Conservation (phyloP, 2,888 invertebrate genomes). For the Callimorpha dominula region DNA sequence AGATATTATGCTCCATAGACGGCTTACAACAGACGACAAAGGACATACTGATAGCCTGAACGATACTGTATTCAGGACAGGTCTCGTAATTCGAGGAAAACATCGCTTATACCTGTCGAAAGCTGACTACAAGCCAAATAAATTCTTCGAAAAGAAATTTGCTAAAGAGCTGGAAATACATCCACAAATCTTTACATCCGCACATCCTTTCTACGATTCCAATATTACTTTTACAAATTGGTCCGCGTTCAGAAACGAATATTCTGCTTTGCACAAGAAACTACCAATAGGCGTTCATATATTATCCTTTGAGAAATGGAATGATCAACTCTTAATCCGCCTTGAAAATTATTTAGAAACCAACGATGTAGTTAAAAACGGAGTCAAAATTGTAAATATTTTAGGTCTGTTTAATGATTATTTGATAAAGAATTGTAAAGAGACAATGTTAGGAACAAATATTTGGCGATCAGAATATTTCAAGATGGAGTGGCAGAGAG, state of each 20-base stretch:
- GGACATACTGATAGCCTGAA: conserved; percentile 52
- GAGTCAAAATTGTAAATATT: conserved; percentile 84
- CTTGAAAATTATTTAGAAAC: conserved; percentile 92
- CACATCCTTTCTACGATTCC: conserved; percentile 24
- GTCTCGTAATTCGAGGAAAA: conserved; percentile 61
- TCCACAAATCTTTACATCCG: conserved; percentile 57
- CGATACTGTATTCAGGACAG: conserved; percentile 59
- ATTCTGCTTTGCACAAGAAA: conserved; percentile 79
- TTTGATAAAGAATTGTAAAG: conserved; percentile 81
- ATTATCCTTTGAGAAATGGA: conserved; percentile 92
- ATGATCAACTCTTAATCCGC: conserved; percentile 88
- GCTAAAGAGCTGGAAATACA: conserved; percentile 68
- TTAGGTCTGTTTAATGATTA: conserved; percentile 87
- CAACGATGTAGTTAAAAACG: conserved; percentile 84
- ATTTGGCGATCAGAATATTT: conserved; percentile 86
- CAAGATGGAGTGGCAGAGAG: conserved; percentile 82
- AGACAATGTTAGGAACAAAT: conserved; percentile 90
- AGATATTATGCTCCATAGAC: conserved; percentile 94
- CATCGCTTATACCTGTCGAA: conserved; percentile 70
- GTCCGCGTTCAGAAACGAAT: conserved; percentile 64
- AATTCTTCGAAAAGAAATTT: conserved; percentile 73
- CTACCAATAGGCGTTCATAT: conserved; percentile 91
- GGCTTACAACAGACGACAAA: conserved; percentile 93
- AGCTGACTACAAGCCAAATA: conserved; percentile 62
- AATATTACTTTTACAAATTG: conserved; percentile 66